Evolutionary conservation across 1,140 invertebrate genomes (phyloP).

Genomic region (Andrena cerasifolii): DNA sequence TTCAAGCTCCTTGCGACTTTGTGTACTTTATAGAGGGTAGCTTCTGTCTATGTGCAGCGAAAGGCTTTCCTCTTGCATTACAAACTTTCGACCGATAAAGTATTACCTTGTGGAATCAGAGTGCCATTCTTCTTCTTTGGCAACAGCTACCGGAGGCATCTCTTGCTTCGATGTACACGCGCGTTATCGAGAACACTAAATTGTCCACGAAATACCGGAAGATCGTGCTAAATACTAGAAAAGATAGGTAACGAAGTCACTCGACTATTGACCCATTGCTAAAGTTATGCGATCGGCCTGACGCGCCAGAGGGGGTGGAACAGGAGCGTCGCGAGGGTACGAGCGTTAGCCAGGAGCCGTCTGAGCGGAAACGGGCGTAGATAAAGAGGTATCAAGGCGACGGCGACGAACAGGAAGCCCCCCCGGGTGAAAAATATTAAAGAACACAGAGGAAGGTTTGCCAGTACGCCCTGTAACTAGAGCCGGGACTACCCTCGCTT

Average conservation of each 20-base stretch:
- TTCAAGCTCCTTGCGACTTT: too few relatives aligned
- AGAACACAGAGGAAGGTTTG: not conserved
- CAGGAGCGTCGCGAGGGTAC: not conserved
- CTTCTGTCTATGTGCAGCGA: too few relatives aligned
- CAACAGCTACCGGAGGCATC: too few relatives aligned
- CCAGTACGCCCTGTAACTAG: too few relatives aligned
- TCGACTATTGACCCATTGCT: not conserved
- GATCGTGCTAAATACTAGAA: too few relatives aligned
- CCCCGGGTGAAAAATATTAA: not conserved
- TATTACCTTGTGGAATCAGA: too few relatives aligned
- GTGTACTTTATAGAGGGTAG: too few relatives aligned
- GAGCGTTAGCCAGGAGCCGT: too few relatives aligned
- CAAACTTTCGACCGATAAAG: too few relatives aligned
- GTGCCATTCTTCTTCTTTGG: too few relatives aligned
- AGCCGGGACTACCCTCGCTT: not conserved
- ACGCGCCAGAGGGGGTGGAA: not conserved
- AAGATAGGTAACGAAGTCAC: not conserved
- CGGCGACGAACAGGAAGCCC: not conserved
- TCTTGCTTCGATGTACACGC: not conserved
- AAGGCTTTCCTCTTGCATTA: too few relatives aligned
- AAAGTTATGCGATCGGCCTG: constrained; percentile 23
- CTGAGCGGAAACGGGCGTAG: not conserved
- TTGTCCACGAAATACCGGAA: not conserved
- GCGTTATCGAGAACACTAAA: not conserved
- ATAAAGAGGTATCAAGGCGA: not conserved